phyloP scores from a whole-genome alignment of 2,797 vertebrate species.

The Vultur gryphus region DNA sequence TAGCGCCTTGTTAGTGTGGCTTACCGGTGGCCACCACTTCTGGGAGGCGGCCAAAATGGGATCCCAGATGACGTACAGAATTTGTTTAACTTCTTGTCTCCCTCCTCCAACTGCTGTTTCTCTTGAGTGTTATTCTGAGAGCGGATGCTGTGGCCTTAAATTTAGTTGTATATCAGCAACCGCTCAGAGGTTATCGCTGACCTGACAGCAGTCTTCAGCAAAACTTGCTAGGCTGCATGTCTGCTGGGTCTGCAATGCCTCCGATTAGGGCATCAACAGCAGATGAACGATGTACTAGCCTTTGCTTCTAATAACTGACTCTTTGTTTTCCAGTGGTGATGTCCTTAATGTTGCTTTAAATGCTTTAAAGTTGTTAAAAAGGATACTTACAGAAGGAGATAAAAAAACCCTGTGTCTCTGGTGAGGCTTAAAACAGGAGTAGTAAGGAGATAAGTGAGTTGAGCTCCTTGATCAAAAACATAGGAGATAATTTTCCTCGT shows the following conservation, averaged over 20 bases:
- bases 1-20: neutral
- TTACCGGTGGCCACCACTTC: fast-evolving
- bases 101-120: neutral
- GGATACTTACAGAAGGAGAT: neutral
- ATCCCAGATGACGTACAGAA: fast-evolving
- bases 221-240: neutral
- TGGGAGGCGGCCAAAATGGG: neutral
- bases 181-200: fast-evolving
- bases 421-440: neutral
- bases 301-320: neutral
- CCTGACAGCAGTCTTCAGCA: neutral
- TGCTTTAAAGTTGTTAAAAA: neutral
- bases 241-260: neutral
- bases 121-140: neutral
- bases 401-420: neutral
- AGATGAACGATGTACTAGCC: neutral
- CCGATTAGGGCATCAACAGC: neutral
- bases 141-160: neutral
- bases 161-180: neutral
- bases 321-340: neutral
- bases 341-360: neutral
- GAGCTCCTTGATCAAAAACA: too few species aligned
- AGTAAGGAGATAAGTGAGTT: neutral
- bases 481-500: neutral
- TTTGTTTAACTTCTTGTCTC: neutral